A percentile compares a stretch with the other conserved stretches of the same genome.
Conservation (phyloP, 2,113 vertebrate species). For the Tyto alba region DNA sequence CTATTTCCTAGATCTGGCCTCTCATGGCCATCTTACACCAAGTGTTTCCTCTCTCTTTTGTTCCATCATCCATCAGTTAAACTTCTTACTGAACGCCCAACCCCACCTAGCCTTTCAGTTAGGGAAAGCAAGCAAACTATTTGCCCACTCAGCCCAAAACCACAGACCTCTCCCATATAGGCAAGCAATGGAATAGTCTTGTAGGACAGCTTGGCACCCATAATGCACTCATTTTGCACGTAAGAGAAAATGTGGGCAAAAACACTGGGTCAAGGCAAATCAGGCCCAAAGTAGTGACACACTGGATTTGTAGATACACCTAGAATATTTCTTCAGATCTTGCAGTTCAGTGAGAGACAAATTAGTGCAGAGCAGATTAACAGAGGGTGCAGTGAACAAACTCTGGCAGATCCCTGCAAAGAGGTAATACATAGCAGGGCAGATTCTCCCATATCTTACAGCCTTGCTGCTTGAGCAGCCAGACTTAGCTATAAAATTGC, state of each 20-base stretch:
- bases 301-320: not conserved
- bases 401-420: not conserved
- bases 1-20: not conserved
- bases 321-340: not conserved
- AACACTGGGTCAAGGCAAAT: not conserved
- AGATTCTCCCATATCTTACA: not conserved
- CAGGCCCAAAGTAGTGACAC: not conserved
- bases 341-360: not conserved
- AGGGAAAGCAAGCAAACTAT: not conserved
- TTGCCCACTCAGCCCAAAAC: not conserved
- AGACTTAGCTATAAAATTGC: not conserved
- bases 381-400: not conserved
- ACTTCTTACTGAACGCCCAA: not conserved
- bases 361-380: not conserved
- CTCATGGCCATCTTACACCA: not conserved
- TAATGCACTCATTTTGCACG: not conserved
- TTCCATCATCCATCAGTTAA: not conserved
- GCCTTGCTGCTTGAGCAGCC: not conserved
- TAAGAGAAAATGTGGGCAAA: not conserved
- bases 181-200: not conserved
- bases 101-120: not conserved
- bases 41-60: not conserved
- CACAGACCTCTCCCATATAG: not conserved
- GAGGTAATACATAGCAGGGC: not conserved
- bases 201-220: not conserved